Conservation (phyloP, 2,113 vertebrate genomes). For the Spilogale gracilis region DNA sequence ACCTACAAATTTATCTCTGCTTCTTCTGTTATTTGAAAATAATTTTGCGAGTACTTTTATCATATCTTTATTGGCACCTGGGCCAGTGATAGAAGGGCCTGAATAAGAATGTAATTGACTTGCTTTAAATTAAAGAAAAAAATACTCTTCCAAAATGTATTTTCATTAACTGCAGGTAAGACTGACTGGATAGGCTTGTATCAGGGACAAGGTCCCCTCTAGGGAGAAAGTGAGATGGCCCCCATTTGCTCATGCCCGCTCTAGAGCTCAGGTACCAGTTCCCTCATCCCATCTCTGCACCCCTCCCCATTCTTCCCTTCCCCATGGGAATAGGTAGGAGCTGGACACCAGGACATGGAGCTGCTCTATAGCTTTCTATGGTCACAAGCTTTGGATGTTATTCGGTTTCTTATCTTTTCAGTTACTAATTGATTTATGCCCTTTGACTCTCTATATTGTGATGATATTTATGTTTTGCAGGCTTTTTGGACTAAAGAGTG, state of each 20-base stretch:
- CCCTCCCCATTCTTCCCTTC: background rate
- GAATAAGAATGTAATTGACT: background rate
- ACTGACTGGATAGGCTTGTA: background rate
- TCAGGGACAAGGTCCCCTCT: background rate
- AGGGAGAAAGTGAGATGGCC: background rate
- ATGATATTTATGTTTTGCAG: background rate
- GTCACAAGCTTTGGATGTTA: background rate
- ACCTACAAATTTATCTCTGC: conserved; percentile 10
- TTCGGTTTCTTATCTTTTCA: background rate
- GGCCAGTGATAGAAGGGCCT: background rate
- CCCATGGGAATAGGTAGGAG: accelerated
- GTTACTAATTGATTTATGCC: background rate
- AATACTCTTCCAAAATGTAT: background rate
- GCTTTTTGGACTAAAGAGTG: background rate
- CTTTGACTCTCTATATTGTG: background rate
- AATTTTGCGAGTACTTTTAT: conserved; percentile 43
- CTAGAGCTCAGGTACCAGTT: too few relatives aligned
- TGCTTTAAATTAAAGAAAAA: background rate
- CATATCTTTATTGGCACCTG: background rate
- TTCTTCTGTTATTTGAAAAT: conserved; percentile 47
- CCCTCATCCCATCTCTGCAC: background rate
- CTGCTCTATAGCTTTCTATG: accelerated
- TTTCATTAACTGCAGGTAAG: background rate
- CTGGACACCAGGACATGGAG: accelerated
- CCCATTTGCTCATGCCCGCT: background rate